Evolutionary conservation across 2,113 vertebrate genomes (phyloP), one percentile per base, ranked within the genome.

Genomic region (Scartelaos histophorus): DNA sequence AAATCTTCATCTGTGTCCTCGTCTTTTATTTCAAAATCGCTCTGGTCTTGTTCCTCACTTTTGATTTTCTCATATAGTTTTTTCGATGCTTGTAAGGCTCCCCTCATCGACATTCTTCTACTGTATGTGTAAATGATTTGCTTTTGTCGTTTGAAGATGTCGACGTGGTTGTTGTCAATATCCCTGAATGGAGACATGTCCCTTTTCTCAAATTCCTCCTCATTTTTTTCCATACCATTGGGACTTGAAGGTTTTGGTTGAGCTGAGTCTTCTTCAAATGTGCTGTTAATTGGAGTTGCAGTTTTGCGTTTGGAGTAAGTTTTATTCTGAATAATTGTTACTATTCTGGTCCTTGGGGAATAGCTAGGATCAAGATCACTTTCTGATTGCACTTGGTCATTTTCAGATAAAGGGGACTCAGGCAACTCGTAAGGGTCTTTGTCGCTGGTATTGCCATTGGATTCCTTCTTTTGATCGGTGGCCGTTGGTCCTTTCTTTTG

Each of bases 251-350:
- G 94, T 93, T 96, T 97, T 78, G 96, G 94, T 89, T 96, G 93
- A 89, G 96, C 94, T 84, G 95, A 95, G 88, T 95, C 95, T 92
- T 97, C 95, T 84, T 98, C 95, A 71, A 95, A 93, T 81, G 94
- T 95, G 93, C 96, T 95, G 79, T 95, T 95, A 90, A 92, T 96
- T 76, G 94, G 91, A 84, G 90, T 96, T 86, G 92, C 96, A 88
- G 91, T 90, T 80, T 92, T 92, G 34, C 91, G 78, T 78, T 92
- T 92, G 15, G 89, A 92, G 1, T 92, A 91, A 82, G 85, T 94
- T 92, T 94, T 94, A 92, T 89, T 90, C 79, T 92, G 57, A 82
- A 93, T 79, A 85, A 79, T 93, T 85, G 93, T 93, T 92, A 94
- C 85, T 79, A 64, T 2, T 2, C 25, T 78, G 6, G 73, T 29